Conservation (phyloP, 2,888 invertebrate species). For the Philereme transversata region DNA sequence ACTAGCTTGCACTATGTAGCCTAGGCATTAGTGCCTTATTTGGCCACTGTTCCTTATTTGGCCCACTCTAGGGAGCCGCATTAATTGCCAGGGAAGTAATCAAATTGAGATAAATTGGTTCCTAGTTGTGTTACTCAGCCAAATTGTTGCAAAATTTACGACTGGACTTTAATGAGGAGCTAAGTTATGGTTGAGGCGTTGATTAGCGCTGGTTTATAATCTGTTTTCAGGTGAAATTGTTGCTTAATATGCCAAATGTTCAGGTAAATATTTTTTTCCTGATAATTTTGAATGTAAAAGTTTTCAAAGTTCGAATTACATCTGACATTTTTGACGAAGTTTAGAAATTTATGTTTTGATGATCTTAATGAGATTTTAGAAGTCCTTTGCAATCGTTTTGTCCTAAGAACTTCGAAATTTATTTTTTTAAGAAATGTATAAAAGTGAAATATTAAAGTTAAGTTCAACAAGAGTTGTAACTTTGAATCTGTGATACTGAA, state of each 20-base stretch:
- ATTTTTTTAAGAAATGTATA: background rate
- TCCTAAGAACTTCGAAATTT: background rate
- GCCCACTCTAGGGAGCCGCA: conserved; percentile 29
- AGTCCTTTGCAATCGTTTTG: no score
- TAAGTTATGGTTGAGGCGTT: conserved; percentile 25
- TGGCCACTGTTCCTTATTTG: conserved; percentile 19
- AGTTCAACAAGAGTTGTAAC: background rate
- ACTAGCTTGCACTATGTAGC: no score
- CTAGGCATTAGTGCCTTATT: conserved; percentile 12
- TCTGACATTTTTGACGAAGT: no score
- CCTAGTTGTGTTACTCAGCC: conserved; percentile 26
- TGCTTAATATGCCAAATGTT: no score
- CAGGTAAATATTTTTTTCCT: no score
- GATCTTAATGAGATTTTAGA: no score
- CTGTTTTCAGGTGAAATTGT: background rate
- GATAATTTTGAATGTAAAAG: no score
- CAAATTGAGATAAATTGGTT: conserved; percentile 42
- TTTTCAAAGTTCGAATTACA: no score
- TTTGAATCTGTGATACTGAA: conserved; percentile 10
- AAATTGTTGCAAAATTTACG: conserved; percentile 32
- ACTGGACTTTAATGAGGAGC: conserved; percentile 24
- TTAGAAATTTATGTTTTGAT: no score
- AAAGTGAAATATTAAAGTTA: no score
- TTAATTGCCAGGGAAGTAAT: conserved; percentile 40
- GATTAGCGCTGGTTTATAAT: conserved; percentile 18